Base-by-base conservation (phyloP, 2,797 vertebrate species). In the Jordanella pulchra region DNA sequence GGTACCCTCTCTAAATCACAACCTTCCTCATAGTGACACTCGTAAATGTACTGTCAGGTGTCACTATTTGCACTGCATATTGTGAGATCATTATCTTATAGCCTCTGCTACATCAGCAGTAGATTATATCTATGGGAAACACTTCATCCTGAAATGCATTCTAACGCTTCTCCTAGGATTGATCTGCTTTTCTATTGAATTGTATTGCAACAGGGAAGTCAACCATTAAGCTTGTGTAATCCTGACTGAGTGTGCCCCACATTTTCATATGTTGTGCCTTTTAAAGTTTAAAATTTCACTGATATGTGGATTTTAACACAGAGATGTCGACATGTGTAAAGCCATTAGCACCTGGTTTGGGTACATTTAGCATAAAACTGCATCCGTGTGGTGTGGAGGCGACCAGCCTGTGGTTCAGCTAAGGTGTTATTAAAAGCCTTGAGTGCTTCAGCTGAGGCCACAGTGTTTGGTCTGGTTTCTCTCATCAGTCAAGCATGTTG, bases 111-210 rank as follows among this genome's bases (percentile, higher is more conserved):
- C n/a, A n/a, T n/a, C n/a, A n/a, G n/a, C n/a, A n/a, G n/a, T n/a
- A n/a, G n/a, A n/a, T n/a, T n/a, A n/a, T n/a, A n/a, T n/a, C n/a
- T n/a, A n/a, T n/a, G n/a, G n/a, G n/a, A n/a, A n/a, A n/a, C n/a
- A n/a, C n/a, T n/a, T n/a, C n/a, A n/a, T n/a, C 54, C n/a, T 53
- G 3, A 78, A 35, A 65, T 42, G 66, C 54, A 58, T 39, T 48
- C 35, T 15, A 5, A 25, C 11, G 15, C 51, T 27, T 69, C 68
- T 35, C 13, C 42, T 45, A 4, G 23, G 32, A 13, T 45, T 54
- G 1, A 47, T 25, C 51, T 13, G 0, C 35, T 55, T 63, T 70
- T 17, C 15, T 50, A 27, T 30, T 35, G 28, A 23, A 42, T 21
- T 30, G 35, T 5, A 18, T 53, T 14, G 32, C 17, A 12, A 4